Evolutionary conservation across 2,888 invertebrate genomes (phyloP), one percentile per base, ranked within the genome.

Genomic region (Glaucopsyche alexis): DNA sequence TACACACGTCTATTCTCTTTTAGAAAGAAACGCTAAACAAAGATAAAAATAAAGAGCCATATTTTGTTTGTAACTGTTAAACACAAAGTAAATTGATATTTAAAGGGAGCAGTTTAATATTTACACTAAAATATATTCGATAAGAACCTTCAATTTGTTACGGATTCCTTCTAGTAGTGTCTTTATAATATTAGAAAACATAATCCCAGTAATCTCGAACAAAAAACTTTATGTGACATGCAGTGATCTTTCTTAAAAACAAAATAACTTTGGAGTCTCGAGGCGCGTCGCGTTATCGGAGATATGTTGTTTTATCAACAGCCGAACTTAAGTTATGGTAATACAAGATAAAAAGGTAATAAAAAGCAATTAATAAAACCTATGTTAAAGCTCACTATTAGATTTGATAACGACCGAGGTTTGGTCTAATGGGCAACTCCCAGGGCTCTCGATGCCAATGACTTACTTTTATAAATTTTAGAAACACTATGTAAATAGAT

Each of bases 321-420:
- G 47, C 69, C 47, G 29, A 69, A 60, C 29, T 47, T 47, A 69
- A 69, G 69, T 69, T 69, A 69, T 69, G 49, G 45, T 69, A 66
- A 69, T 47, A 47, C 69, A 19, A 69, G 69, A 69, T 47, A 69
- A 49, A 69, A 47, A 69, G 47, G 60, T 13, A 29, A 60, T 60
- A 60, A 60, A 60, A 60, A 60, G 60, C 60, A 60, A 60, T 60
- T 60, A 60, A 60, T 60, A 60, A 66, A 66, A 69, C 14, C 47
- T 47, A 69, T 69, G 69, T 69, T 69, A 69, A 49, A 19, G 69
- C 29, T 45, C 42, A 45, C 67, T 67, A 67, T 67, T 67, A 45
- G 67, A 60, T 60, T 60, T 38, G 60, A 60, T 60, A 60, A 60
- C 19, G 29, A 0, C 29, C 13, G 60, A 38, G 60, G 60, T 60